Conservation (phyloP, 1,140 invertebrate species). For the Bacillus rossius region DNA sequence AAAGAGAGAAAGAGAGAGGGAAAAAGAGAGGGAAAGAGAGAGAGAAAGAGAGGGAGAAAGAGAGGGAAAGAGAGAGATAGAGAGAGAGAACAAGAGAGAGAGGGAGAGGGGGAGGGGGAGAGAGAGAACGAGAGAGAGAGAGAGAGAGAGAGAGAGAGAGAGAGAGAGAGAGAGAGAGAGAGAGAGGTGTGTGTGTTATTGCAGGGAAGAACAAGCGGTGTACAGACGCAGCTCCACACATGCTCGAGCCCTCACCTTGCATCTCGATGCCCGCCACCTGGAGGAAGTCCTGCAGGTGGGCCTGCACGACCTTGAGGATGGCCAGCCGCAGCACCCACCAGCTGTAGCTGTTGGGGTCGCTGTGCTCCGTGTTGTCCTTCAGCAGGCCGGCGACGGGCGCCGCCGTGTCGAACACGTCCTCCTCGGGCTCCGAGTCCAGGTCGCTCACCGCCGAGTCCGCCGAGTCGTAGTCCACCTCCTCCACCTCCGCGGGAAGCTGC, state of each 20-base stretch:
- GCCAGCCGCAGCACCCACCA: slow-evolving; percentile 92
- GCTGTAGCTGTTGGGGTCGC: slow-evolving; percentile 87
- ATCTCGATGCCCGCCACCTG: slow-evolving; percentile 86
- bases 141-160: too few relatives aligned
- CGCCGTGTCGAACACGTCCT: slow-evolving; percentile 64
- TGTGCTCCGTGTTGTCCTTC: slow-evolving; percentile 73
- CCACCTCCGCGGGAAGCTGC: slow-evolving; percentile 54
- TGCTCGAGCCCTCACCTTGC: slow-evolving; percentile 76
- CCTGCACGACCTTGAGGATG: slow-evolving; percentile 74
- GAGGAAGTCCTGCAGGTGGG: slow-evolving; percentile 73
- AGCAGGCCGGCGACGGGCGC: slow-evolving; percentile 5
- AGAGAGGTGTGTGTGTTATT: too few relatives aligned
- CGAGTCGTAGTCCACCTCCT: slow-evolving; percentile 83
- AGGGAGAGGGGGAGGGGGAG: too few relatives aligned
- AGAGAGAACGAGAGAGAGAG: too few relatives aligned
- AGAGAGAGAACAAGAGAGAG: too few relatives aligned
- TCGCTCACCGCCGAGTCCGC: slow-evolving; percentile 77
- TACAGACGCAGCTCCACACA: too few relatives aligned
- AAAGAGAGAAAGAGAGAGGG: too few relatives aligned
- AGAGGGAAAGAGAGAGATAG: too few relatives aligned
- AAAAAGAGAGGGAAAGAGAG: too few relatives aligned
- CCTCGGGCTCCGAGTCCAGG: slow-evolving; percentile 66
- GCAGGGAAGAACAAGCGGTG: too few relatives aligned
- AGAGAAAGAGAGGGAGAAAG: too few relatives aligned
- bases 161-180: too few relatives aligned